These are phyloP conservation scores for Aleiodes testaceus DNA, from an alignment of 2,888 invertebrate genomes.

Conservation along the genomic window DNA sequence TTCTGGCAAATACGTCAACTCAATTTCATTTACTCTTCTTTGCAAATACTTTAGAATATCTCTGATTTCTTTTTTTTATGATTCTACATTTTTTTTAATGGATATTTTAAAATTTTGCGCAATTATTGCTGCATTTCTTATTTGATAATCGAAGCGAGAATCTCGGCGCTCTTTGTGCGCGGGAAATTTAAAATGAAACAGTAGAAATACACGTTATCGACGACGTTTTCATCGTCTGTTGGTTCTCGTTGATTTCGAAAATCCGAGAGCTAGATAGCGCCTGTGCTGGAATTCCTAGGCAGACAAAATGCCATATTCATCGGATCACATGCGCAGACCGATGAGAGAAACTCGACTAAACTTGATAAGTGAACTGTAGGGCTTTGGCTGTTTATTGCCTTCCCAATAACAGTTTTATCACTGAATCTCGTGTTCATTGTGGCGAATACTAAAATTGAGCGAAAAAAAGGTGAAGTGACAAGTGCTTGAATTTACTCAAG, in stretches of 20 bases:
- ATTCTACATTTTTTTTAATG: neutral
- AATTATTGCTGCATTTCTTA: too few relatives aligned
- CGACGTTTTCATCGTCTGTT: too few relatives aligned
- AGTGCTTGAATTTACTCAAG: neutral
- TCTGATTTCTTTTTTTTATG: neutral
- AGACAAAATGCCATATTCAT: neutral
- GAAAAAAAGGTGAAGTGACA: neutral
- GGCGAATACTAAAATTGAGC: neutral
- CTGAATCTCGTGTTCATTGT: neutral
- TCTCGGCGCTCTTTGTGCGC: too few relatives aligned
- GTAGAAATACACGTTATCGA: too few relatives aligned
- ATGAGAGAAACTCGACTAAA: slow-evolving; percentile 28
- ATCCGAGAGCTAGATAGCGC: neutral
- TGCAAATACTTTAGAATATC: neutral
- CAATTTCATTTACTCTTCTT: neutral
- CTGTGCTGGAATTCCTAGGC: neutral
- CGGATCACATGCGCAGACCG: slow-evolving; percentile 39
- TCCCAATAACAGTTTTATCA: neutral
- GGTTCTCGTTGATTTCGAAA: too few relatives aligned
- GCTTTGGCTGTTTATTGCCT: slow-evolving; percentile 10
- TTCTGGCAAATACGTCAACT: neutral
- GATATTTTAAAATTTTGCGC: neutral
- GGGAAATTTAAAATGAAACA: neutral
- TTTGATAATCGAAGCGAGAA: too few relatives aligned
- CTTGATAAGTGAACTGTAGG: slow-evolving; percentile 37